Conservation (phyloP, 2,797 vertebrate species). For the Chaetophractus vellerosus region DNA sequence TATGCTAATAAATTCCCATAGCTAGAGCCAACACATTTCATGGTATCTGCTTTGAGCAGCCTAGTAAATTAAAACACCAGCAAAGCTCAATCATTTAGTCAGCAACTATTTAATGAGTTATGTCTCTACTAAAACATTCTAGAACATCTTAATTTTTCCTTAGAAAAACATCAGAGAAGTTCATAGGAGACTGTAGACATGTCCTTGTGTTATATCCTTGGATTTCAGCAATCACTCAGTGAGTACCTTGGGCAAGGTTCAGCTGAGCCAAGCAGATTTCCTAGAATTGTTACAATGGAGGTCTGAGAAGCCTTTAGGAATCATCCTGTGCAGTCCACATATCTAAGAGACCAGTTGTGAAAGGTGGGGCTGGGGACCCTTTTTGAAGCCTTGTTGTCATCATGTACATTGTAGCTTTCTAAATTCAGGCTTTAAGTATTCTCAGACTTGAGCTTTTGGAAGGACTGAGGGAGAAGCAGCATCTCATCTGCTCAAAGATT, state of each 20-base stretch:
- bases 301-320: not conserved
- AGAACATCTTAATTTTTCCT: not conserved
- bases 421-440: not conserved
- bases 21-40: too few species aligned
- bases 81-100: not conserved
- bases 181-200: not conserved
- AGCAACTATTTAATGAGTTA: not conserved
- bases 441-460: not conserved
- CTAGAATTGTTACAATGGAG: not conserved
- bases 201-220: not conserved
- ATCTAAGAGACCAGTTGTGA: not conserved
- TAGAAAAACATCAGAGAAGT: not conserved
- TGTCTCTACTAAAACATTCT: not conserved
- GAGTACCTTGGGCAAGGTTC: not conserved
- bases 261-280: not conserved
- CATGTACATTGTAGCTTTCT: not conserved
- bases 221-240: not conserved
- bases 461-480: not conserved
- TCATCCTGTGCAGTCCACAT: fast-evolving
- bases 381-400: not conserved
- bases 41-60: too few species aligned
- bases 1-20: too few species aligned
- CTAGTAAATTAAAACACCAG: too few species aligned
- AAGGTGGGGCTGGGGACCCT: not conserved
- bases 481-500: not conserved